Evolutionary conservation across 2,797 vertebrate genomes (phyloP).

Genomic region (Pitangus sulphuratus): DNA sequence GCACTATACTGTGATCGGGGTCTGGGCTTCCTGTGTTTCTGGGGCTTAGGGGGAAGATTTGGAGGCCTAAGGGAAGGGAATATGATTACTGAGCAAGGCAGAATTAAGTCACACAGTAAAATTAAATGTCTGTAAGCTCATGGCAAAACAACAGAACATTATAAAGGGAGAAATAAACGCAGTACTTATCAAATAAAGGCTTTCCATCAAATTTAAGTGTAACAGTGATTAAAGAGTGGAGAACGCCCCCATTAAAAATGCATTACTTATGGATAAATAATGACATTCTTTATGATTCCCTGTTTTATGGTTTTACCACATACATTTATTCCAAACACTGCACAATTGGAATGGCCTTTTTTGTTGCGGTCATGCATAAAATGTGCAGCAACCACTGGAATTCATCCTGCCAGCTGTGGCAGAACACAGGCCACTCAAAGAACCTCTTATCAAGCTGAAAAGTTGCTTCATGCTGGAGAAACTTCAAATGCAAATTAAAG

Average conservation of each 20-base stretch:
- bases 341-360: neutral
- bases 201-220: neutral
- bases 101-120: conserved; percentile 65
- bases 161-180: conserved; percentile 10
- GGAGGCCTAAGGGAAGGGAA: conserved; percentile 88
- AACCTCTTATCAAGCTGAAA: conserved; percentile 14
- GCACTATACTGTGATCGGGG: conserved; percentile 91
- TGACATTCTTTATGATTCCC: neutral
- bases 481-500: conserved; percentile 30
- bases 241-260: neutral
- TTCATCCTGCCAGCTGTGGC: neutral
- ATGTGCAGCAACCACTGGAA: neutral
- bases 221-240: neutral
- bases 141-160: conserved; percentile 27
- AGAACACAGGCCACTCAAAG: neutral
- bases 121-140: conserved; percentile 58
- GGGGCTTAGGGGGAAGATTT: conserved; percentile 88
- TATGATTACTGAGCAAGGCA: conserved; percentile 76
- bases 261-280: neutral
- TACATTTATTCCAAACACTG: neutral
- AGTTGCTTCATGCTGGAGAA: neutral
- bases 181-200: neutral
- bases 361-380: neutral
- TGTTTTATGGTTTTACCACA: neutral
- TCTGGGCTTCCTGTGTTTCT: conserved; percentile 89